Evolutionary conservation across 2,888 invertebrate species (phyloP), one percentile per base, ranked within the genome.

Genomic region (Leptopilina myrica): DNA sequence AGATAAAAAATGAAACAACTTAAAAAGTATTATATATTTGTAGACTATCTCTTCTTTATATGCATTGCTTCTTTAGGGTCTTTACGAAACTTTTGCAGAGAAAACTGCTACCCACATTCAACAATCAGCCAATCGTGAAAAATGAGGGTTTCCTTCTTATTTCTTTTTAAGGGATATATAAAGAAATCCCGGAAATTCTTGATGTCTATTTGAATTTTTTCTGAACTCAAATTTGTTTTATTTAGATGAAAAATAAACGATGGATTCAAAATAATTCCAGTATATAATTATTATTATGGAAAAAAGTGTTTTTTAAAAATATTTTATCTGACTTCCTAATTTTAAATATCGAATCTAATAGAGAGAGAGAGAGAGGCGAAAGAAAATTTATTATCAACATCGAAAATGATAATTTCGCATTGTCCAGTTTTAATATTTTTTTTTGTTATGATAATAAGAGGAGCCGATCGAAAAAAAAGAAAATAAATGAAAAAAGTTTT

Each of bases 11-110:
- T 49, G 11, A 49, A 49, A 12, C 49, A 49, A 49, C 2, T 49
- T 9, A 49, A 49, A 49, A 49, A 46, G 46, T 46, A 46, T 46
- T 5, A 46, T 46, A 33, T 33, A 33, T 43, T 43, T 12, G 82
- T 84, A 85, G 84, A 84, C 84, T 82, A 7, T 67, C 67, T 67
- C 67, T 67, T 49, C 49, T 67, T 67, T 49, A 67, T 67, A 67
- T 67, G 67, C 14, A 67, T 67, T 14, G 49, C 12, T 20, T 20
- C 26, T 49, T 20, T 20, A 67, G 56, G 75, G 56, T 56, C 53
- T 53, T 49, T 9, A 11, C 49, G 49, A 49, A 49, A 49, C 49
- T 11, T 49, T 43, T 43, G 43, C 49, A 49, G 49, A 49, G 33
- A 33, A 33, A 49, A 49, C 12, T 49, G 49, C 49, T 49, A 49